Conservation (phyloP, 2,113 vertebrate genomes). For the Silurus meridionalis region DNA sequence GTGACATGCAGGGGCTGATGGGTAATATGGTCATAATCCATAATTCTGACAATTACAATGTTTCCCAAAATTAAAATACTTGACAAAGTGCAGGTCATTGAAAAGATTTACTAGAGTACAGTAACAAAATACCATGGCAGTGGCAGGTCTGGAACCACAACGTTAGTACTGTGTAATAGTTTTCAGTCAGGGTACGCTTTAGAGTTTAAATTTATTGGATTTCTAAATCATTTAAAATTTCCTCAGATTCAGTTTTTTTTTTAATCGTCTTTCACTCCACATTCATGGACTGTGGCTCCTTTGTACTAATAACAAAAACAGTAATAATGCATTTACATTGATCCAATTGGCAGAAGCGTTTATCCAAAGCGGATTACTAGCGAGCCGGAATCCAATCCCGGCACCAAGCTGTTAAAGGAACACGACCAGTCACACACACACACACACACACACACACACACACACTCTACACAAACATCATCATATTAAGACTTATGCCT, state of each 20-base stretch:
- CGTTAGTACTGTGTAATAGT: too few species aligned
- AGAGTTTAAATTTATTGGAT: not conserved
- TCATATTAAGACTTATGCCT: not conserved
- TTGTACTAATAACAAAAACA: not conserved
- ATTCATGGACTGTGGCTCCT: not conserved
- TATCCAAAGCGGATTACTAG: constrained; percentile 12
- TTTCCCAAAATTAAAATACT: too few species aligned
- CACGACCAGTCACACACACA: not conserved
- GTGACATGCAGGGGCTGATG: too few species aligned
- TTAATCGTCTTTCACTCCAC: not conserved
- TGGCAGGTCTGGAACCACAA: too few species aligned
- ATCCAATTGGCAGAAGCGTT: not conserved
- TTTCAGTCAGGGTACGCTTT: not conserved
- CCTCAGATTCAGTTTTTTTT: not conserved
- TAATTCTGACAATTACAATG: too few species aligned
- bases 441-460: not conserved
- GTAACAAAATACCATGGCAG: too few species aligned
- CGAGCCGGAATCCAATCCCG: not conserved
- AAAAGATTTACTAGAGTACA: too few species aligned
- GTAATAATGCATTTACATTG: not conserved
- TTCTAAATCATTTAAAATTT: not conserved
- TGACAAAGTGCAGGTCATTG: too few species aligned
- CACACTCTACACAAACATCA: not conserved
- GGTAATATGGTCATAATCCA: too few species aligned
- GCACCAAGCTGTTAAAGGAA: not conserved